Evolutionary conservation across 2,797 vertebrate species (phyloP), one percentile per base, ranked within the genome.

Genomic region (Sarcophilus harrisii): DNA sequence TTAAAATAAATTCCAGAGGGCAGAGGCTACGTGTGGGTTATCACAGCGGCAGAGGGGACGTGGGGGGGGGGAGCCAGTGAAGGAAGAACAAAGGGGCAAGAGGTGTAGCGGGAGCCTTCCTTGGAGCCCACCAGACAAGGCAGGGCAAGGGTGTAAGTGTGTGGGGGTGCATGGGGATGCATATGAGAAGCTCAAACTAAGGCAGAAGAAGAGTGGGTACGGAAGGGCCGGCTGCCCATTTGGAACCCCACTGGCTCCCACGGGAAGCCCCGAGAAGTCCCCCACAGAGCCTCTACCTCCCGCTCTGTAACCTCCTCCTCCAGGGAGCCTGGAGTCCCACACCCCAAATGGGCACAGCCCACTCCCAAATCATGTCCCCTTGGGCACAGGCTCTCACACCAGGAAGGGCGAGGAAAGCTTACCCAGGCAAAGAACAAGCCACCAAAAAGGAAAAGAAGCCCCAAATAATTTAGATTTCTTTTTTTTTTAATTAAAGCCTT

Each of bases 1-100:
- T 98, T 98, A 98, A 98, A 98, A 98, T 98, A 99, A 99, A 98
- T 98, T 98, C 98, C 97, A 97, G 97, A 97, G 97, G 97, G 98
- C 97, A 97, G 97, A 98, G 98, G 97, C 96, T 98, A 98, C 98
- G 98, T 98, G 98, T 98, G 98, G 98, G 98, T 98, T 98, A 98
- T 98, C 93, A 66, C 96, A 97, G 97, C 96, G 90, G 95, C 52
- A 2, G 93, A 96, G 96, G 97, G 94, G 96, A 93, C 93, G 57
- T 95, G 90, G 95, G 93, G 95, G 97, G 97, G 92, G 97, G 73
- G 60, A 92, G 66, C 59, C 91, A 95, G 94, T 92, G 90, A 92
- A 94, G 95, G 60, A 93, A 96, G 52, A 95, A 97, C 94, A 93
- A 94, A 97, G 97, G 94, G 57, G 93, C 90, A 57, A 2, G 30